Percentiles rank a stretch among this genome's conserved stretches.
phyloP scores from a whole-genome alignment of 2,888 invertebrate species.

The Endomychus coccineus region DNA sequence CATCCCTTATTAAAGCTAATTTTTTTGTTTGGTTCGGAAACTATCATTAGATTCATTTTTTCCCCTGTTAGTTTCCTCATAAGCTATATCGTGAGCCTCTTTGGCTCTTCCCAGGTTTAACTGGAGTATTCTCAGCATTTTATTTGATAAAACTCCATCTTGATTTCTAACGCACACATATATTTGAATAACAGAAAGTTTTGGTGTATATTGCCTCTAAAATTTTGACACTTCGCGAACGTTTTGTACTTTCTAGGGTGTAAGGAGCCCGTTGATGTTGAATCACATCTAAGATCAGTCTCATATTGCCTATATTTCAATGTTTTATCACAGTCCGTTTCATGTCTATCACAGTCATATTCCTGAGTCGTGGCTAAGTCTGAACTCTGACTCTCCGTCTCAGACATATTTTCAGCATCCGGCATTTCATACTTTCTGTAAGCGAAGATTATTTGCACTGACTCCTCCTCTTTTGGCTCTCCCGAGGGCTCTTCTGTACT shows the following conservation, averaged over 20 bases:
- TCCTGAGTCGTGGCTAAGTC: not conserved
- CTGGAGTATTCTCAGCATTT: constrained; percentile 1
- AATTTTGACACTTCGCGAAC: too few species aligned
- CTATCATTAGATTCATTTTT: not conserved
- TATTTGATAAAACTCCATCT: too few species aligned
- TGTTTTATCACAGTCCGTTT: too few species aligned
- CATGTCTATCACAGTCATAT: not conserved
- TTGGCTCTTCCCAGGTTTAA: constrained; percentile 1
- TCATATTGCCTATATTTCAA: too few species aligned
- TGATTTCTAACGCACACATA: too few species aligned
- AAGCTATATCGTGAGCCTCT: not conserved
- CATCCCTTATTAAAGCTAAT: not conserved
- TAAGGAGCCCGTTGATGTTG: too few species aligned
- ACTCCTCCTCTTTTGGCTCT: not conserved
- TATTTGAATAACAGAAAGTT: too few species aligned
- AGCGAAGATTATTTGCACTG: constrained; percentile 1
- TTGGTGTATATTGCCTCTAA: too few species aligned
- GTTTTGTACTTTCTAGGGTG: too few species aligned
- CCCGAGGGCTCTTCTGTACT: constrained; percentile 1
- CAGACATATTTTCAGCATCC: not conserved
- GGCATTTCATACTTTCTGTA: not conserved
- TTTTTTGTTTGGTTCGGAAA: constrained; percentile 3
- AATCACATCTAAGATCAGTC: too few species aligned
- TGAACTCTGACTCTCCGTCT: not conserved
- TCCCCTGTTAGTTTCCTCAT: not conserved